Conservation (phyloP, 2,797 vertebrate species). For the Sylvilagus floridanus region DNA sequence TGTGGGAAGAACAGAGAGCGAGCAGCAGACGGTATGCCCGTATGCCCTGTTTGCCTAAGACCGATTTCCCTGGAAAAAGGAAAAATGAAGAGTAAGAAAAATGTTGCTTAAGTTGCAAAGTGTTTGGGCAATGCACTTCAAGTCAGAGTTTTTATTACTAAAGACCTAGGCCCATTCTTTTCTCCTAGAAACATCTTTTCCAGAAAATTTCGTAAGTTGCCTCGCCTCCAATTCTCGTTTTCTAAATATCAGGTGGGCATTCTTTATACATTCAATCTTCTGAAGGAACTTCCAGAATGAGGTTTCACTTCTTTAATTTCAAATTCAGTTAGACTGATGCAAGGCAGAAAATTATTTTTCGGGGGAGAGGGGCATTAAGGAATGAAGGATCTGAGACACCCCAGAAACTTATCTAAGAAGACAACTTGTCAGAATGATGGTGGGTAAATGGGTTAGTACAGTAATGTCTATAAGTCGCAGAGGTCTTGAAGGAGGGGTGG, state of each 20-base stretch:
- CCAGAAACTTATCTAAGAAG: background rate
- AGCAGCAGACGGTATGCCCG: background rate
- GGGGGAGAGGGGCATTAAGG: background rate
- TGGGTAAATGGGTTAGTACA: background rate
- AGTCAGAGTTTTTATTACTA: conserved; percentile 52
- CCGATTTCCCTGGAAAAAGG: background rate
- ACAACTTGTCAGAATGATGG: background rate
- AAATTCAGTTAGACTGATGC: conserved; percentile 18
- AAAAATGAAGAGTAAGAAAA: background rate
- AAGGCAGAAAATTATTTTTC: background rate
- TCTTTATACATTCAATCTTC: background rate
- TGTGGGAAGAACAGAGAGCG: background rate
- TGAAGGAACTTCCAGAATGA: background rate
- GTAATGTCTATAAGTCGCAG: background rate
- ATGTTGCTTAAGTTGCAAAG: conserved; percentile 24
- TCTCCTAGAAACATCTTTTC: conserved; percentile 56
- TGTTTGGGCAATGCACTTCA: conserved; percentile 4
- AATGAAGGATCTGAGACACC: conserved; percentile 19
- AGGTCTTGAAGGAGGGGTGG: background rate
- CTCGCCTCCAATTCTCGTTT: background rate
- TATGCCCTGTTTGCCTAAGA: too few relatives aligned
- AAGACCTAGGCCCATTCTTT: conserved; percentile 6
- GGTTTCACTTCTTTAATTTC: background rate
- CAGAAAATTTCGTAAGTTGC: conserved; percentile 48
- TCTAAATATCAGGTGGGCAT: background rate